Evolutionary conservation across 1,140 invertebrate genomes (phyloP), one percentile per base, ranked within the genome.

Genomic region (Philotrypesis tridentata): DNA sequence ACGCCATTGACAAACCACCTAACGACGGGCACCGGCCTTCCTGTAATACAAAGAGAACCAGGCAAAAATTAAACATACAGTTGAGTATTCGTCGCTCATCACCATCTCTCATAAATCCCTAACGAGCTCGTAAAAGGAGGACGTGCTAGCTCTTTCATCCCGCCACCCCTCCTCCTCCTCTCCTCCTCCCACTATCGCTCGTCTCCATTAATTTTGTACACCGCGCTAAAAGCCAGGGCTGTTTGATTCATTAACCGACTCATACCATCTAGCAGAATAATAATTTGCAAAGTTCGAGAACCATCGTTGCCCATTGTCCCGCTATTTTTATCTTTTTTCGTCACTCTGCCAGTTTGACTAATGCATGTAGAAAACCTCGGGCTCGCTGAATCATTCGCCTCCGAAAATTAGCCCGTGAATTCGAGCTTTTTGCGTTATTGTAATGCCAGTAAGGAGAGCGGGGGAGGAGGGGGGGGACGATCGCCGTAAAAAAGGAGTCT

Each of bases 1-100:
- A 94, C 92, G 23, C 95, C 95, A 89, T 97, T 96, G 61, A 97
- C 94, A 55, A 96, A 93, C 94, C 93, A 94, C 37, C 89, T 89
- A 6, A 94, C 93, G 55, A 83, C 85, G 0, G 93, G 93, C 81
- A 92, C 90, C 29, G 93, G 93, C 67, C 92, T 92, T 8, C 93
- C 93, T 94, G 87, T 7, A 89, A 88, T 77, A 83, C 60, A 84
- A 12, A 84, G 9, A 85, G 76, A 84, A 78, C 29, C 43, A 9
- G 17, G 9, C 5, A 82, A 68, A 71, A 72, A 17, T 80, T 74
- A 67, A 65, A 43, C 70, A 71, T 14, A 71, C 17, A 71, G 29
- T 4, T 21, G 48, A 55, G 48, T 55, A 55, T 55, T 55, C 48
- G 6, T 17, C 21, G 48, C 21, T 14, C 14, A 48, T 48, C 1